Percentiles rank a stretch among this genome's conserved stretches.
Conservation (phyloP, 2,888 invertebrate species). For the Hymenopus coronatus region DNA sequence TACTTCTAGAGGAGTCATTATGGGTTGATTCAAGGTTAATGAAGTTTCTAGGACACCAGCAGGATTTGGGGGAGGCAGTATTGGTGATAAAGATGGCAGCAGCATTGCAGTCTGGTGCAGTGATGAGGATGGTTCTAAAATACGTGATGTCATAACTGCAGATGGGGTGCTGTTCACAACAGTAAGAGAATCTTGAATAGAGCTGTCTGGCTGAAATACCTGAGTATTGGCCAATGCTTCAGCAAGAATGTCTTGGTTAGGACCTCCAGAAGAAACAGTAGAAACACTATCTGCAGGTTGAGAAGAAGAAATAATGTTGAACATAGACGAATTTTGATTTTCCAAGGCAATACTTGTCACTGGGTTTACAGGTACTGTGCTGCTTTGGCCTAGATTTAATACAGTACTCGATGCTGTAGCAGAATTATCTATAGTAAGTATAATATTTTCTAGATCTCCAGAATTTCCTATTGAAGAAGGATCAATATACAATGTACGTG, state of each 20-base stretch:
- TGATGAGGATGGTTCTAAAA: constrained; percentile 53
- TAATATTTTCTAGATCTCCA: constrained; percentile 51
- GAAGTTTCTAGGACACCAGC: constrained; percentile 73
- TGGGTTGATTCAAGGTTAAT: constrained; percentile 70
- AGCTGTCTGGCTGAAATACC: constrained; percentile 59
- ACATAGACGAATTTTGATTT: not conserved
- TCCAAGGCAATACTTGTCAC: not conserved
- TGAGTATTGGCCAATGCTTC: constrained; percentile 74
- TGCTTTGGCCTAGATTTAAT: constrained; percentile 13
- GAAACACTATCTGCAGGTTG: not conserved
- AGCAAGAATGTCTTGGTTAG: constrained; percentile 68
- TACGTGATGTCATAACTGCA: constrained; percentile 45
- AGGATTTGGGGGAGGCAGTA: constrained; percentile 51
- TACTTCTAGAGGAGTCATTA: constrained; percentile 77
- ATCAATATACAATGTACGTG: constrained; percentile 44
- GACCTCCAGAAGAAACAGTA: constrained; percentile 31
- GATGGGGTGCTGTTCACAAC: constrained; percentile 44
- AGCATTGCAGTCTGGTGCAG: constrained; percentile 53
- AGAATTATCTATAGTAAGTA: constrained; percentile 29
- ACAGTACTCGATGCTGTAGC: not conserved
- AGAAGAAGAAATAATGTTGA: not conserved
- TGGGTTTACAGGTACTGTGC: not conserved
- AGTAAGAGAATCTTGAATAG: constrained; percentile 43
- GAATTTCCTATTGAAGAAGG: constrained; percentile 50
- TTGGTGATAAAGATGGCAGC: constrained; percentile 43